Evolutionary conservation across 2,113 vertebrate species (phyloP).

Genomic region (Nansenia antarctica): DNA sequence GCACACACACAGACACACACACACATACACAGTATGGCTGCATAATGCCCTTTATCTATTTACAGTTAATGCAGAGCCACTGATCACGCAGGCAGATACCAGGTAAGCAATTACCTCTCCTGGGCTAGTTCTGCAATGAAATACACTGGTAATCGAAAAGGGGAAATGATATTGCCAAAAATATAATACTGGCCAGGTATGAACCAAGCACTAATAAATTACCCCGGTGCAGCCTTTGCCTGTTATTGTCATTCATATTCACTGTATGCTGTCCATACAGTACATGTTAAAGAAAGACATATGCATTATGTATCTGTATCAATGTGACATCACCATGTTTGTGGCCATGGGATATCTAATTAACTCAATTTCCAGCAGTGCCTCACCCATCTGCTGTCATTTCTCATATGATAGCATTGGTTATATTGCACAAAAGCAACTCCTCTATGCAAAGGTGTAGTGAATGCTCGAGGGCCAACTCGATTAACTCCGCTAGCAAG

Average conservation of each 20-base stretch:
- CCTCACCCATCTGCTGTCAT: slow-evolving; percentile 45
- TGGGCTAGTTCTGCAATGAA: slow-evolving; percentile 55
- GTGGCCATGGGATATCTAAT: slow-evolving; percentile 53
- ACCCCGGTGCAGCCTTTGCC: slow-evolving; percentile 48
- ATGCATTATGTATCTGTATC: slow-evolving; percentile 60
- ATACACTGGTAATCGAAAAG: slow-evolving; percentile 65
- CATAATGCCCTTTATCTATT: slow-evolving; percentile 78
- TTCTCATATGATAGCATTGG: slow-evolving; percentile 41
- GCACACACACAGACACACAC: slow-evolving; percentile 1
- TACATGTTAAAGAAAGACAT: slow-evolving; percentile 53
- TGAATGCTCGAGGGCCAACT: slow-evolving; percentile 47
- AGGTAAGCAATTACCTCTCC: slow-evolving; percentile 72
- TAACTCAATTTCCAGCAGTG: slow-evolving; percentile 40
- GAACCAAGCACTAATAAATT: slow-evolving; percentile 58
- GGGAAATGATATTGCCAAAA: slow-evolving; percentile 56
- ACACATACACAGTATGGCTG: slow-evolving; percentile 60
- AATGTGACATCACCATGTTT: slow-evolving; percentile 59
- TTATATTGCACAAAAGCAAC: slow-evolving; percentile 39
- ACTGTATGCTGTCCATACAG: slow-evolving; percentile 47
- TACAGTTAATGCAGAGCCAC: slow-evolving; percentile 72
- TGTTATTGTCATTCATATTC: slow-evolving; percentile 69
- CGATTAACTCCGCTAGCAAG: slow-evolving; percentile 49
- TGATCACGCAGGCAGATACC: slow-evolving; percentile 75
- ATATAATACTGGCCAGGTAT: slow-evolving; percentile 47
- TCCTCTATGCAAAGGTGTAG: slow-evolving; percentile 27